Evolutionary conservation across 2,888 invertebrate genomes (phyloP).

Genomic region (Pseudococcus longispinus): DNA sequence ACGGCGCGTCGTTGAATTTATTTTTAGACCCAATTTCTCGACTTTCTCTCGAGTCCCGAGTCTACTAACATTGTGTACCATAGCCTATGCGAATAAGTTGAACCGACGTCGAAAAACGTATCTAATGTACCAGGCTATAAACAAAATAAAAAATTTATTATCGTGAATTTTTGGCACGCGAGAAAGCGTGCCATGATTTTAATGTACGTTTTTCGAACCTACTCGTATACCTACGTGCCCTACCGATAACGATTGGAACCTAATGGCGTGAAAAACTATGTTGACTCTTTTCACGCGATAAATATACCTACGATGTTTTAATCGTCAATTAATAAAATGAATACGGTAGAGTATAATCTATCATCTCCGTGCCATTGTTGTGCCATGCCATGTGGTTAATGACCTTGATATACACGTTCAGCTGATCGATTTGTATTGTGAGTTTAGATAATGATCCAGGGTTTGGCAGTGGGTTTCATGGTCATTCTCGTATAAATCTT

Average conservation of each 20-base stretch:
- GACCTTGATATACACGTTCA: not conserved
- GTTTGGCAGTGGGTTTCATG: not conserved
- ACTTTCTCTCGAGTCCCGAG: not conserved
- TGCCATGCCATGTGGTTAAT: not conserved
- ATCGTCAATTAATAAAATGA: not conserved
- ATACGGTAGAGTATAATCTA: not conserved
- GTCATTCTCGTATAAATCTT: not conserved
- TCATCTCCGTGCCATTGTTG: not conserved
- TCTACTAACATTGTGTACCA: not conserved
- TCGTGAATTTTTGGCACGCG: constrained; percentile 18
- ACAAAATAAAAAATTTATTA: constrained; percentile 21
- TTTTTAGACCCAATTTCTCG: not conserved
- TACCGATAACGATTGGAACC: not conserved
- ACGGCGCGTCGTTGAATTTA: not conserved
- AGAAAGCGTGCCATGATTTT: constrained; percentile 5
- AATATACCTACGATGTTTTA: not conserved
- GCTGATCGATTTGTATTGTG: not conserved
- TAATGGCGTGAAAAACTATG: not conserved
- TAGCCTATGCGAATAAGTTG: not conserved
- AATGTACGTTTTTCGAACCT: not conserved
- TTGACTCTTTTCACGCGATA: not conserved
- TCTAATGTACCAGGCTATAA: not conserved
- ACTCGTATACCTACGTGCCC: not conserved
- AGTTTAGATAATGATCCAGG: not conserved
- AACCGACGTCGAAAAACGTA: not conserved